Evolutionary conservation across 1,140 invertebrate genomes (phyloP).

Genomic region (Bombyx mandarina): DNA sequence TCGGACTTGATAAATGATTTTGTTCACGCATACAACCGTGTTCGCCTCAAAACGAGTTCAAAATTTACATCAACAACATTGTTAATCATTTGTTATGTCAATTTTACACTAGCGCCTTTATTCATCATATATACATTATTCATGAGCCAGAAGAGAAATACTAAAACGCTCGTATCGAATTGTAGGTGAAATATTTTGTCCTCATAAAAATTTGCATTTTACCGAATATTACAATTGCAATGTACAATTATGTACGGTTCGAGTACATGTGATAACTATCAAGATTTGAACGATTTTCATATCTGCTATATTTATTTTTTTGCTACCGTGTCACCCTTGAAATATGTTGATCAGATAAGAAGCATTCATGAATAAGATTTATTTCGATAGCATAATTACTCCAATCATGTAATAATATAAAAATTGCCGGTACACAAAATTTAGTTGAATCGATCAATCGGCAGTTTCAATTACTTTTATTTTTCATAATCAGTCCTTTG

Average conservation of each 20-base stretch:
- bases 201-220: no score
- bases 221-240: no score
- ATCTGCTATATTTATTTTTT: background rate
- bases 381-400: constrained; percentile 9
- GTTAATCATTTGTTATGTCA: background rate
- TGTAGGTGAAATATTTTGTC: no score
- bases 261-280: no score
- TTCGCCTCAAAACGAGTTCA: background rate
- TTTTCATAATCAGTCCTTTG: constrained; percentile 12
- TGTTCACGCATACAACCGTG: constrained; percentile 3
- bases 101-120: background rate
- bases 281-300: no score
- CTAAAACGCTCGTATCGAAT: no score
- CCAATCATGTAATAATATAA: constrained; percentile 8
- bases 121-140: background rate
- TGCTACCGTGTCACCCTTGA: constrained; percentile 6
- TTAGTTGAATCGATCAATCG: constrained; percentile 6
- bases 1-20: constrained; percentile 9
- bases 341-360: constrained; percentile 11
- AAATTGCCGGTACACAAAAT: constrained; percentile 32
- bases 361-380: background rate
- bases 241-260: no score
- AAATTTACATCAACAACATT: no score
- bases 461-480: constrained; percentile 9
- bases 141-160: no score